phyloP scores from a whole-genome alignment of 2,797 vertebrate genomes.

The Chaetophractus vellerosus region DNA sequence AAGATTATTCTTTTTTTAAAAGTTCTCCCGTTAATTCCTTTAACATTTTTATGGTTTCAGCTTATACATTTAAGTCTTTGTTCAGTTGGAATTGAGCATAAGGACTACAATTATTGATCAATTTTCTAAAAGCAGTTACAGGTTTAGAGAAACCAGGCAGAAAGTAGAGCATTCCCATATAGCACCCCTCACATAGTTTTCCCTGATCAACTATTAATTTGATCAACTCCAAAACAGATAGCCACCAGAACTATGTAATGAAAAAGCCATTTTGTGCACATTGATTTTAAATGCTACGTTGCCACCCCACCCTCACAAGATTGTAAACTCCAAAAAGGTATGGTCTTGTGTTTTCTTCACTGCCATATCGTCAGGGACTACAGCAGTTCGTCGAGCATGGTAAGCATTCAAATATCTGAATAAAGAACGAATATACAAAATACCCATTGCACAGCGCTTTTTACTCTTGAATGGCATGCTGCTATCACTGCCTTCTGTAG shows the following conservation, averaged over 20 bases:
- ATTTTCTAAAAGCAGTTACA: not conserved
- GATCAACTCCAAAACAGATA: not conserved
- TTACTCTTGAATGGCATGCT: not conserved
- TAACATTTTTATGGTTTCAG: slow-evolving; percentile 54
- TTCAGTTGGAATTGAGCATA: not conserved
- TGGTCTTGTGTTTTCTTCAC: not conserved
- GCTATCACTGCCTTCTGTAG: not conserved
- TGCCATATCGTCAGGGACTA: not conserved
- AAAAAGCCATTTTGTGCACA: not conserved
- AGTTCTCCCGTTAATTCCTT: not conserved
- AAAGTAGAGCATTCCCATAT: no score
- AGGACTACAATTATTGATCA: not conserved
- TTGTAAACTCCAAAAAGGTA: slow-evolving; percentile 21
- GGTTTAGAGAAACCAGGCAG: no score
- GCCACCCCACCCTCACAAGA: not conserved
- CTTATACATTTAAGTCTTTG: slow-evolving; percentile 47
- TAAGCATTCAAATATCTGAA: not conserved
- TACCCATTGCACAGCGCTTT: not conserved
- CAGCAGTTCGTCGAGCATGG: not conserved
- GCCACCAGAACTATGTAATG: slow-evolving; percentile 40
- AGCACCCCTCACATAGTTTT: no score
- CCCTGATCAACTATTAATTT: no score
- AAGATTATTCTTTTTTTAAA: slow-evolving; percentile 26
- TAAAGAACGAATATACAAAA: not conserved
- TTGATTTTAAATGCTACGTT: not conserved